Evolutionary conservation across 2,113 vertebrate species (phyloP).

Genomic region (Rhinoptilus africanus): DNA sequence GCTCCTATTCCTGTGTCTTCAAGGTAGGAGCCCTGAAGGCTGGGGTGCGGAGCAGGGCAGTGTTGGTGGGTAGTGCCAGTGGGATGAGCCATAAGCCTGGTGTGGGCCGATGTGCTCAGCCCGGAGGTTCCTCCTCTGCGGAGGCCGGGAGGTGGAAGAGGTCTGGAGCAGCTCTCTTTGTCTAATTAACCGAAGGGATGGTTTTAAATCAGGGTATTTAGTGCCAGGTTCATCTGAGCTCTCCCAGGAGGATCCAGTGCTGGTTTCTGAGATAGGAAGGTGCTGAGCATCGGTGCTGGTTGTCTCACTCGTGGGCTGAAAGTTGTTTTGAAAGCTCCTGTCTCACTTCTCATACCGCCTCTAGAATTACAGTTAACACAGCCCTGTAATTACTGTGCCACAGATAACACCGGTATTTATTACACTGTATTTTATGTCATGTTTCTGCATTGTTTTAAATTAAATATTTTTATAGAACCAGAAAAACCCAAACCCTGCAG

Average conservation of each 20-base stretch:
- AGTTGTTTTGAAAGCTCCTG: neutral
- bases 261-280: neutral
- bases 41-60: neutral
- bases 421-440: neutral
- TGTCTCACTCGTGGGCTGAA: neutral
- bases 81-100: accelerated
- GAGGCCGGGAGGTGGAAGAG: neutral
- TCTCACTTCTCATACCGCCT: neutral
- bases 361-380: neutral
- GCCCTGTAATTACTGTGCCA: neutral
- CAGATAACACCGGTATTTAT: neutral
- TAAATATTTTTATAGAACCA: neutral
- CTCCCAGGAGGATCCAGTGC: neutral
- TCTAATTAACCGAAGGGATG: neutral
- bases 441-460: neutral
- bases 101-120: neutral
- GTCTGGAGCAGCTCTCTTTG: neutral
- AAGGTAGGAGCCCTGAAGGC: neutral
- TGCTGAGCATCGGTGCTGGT: neutral
- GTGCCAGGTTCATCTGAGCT: neutral
- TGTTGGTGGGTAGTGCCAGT: neutral
- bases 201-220: neutral
- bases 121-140: neutral
- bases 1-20: neutral
- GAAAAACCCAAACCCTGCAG: neutral